These are phyloP conservation scores for Euleptes europaea DNA, from an alignment of 2,113 vertebrate genomes.

Conservation along the genomic window DNA sequence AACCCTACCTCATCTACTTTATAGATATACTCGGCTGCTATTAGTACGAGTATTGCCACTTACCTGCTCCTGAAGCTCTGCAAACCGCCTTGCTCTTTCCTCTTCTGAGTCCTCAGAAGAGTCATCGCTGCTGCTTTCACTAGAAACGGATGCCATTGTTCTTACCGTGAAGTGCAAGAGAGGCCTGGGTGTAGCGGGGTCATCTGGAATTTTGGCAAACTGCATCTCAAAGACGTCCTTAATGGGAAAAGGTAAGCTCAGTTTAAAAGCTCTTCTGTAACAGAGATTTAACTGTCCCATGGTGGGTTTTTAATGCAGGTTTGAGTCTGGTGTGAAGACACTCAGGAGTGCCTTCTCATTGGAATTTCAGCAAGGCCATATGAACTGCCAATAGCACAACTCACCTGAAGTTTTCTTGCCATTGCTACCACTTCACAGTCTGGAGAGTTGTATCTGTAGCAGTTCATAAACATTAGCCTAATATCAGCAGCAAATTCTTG, in stretches of 20 bases:
- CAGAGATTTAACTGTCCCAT: neutral
- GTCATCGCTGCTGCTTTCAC: constrained; percentile 72
- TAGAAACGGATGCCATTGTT: constrained; percentile 50
- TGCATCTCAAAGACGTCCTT: constrained; percentile 91
- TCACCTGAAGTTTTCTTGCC: constrained; percentile 91
- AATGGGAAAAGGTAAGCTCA: neutral
- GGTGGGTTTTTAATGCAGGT: neutral
- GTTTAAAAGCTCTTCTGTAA: constrained; percentile 15
- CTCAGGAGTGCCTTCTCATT: neutral
- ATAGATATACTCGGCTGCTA: neutral
- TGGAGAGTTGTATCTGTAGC: constrained; percentile 86
- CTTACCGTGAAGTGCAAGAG: constrained; percentile 14
- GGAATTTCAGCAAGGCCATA: neutral
- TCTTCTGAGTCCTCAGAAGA: constrained; percentile 78
- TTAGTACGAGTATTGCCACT: neutral
- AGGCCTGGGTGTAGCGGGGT: constrained; percentile 55
- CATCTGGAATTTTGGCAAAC: constrained; percentile 84
- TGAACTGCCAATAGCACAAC: constrained; percentile 2
- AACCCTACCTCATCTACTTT: neutral
- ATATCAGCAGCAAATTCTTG: constrained; percentile 90
- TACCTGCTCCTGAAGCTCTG: constrained; percentile 84
- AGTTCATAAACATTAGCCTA: constrained; percentile 91
- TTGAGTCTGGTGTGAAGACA: neutral
- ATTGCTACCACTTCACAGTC: constrained; percentile 84
- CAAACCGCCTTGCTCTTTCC: constrained; percentile 66